A percentile compares a stretch with the other conserved stretches of the same genome.
Conservation (phyloP, 2,888 invertebrate species). For the Oasisia sp. region DNA sequence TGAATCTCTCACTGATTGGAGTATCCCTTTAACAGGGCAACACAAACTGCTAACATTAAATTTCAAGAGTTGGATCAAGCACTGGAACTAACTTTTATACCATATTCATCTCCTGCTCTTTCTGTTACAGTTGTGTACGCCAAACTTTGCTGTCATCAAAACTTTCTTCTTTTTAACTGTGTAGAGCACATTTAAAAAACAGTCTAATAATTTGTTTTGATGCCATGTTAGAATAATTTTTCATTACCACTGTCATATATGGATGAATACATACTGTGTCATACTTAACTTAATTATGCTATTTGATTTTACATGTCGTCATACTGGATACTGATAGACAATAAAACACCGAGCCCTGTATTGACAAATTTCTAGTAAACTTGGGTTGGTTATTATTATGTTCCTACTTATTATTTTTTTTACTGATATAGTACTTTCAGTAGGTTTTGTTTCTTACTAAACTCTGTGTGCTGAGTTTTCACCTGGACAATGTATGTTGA, state of each 20-base stretch:
- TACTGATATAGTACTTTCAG: not conserved
- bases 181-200: not conserved
- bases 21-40: not conserved
- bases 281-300: not conserved
- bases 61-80: not conserved
- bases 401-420: not conserved
- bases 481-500: not conserved
- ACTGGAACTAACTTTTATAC: too few relatives aligned
- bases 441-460: not conserved
- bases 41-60: not conserved
- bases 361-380: not conserved
- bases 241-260: not conserved
- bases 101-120: too few relatives aligned
- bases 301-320: not conserved
- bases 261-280: not conserved
- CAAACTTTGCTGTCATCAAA: too few relatives aligned
- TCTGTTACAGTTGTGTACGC: too few relatives aligned
- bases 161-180: too few relatives aligned
- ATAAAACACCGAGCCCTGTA: not conserved
- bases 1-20: too few relatives aligned
- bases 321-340: not conserved
- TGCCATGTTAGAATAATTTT: not conserved
- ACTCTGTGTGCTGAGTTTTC: not conserved
- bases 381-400: not conserved
- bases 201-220: not conserved